These are phyloP conservation scores for Erythrolamprus reginae DNA, from an alignment of 2,113 vertebrate genomes.

Conservation along the genomic window DNA sequence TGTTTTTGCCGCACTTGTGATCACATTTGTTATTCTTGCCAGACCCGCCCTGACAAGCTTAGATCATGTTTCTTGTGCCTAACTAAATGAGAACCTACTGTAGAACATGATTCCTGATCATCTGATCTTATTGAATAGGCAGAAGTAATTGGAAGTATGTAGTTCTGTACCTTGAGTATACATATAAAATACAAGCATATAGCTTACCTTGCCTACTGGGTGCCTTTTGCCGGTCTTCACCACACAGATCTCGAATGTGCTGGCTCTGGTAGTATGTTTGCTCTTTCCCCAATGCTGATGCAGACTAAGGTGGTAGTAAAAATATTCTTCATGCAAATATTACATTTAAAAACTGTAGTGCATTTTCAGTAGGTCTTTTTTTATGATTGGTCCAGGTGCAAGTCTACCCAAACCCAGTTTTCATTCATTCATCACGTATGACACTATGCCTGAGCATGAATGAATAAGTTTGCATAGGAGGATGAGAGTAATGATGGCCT, in stretches of 20 bases:
- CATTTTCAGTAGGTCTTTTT: neutral
- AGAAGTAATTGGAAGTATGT: neutral
- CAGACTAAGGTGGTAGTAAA: conserved; percentile 64
- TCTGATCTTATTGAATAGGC: too few species aligned
- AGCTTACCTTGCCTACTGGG: conserved; percentile 79
- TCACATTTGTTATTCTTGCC: too few species aligned
- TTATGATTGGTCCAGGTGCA: neutral
- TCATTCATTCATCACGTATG: conserved; percentile 17
- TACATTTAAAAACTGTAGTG: conserved; percentile 34
- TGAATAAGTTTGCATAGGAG: conserved; percentile 27
- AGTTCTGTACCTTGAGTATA: neutral
- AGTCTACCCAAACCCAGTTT: conserved; percentile 17
- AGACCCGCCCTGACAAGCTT: too few species aligned
- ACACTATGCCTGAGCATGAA: conserved; percentile 34
- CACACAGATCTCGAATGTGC: conserved; percentile 73
- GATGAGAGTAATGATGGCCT: conserved; percentile 21
- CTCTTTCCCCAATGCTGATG: conserved; percentile 74
- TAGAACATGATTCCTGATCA: neutral
- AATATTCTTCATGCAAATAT: conserved; percentile 33
- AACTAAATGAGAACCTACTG: neutral
- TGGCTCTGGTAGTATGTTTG: conserved; percentile 92
- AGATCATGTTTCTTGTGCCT: neutral
- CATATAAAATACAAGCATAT: neutral
- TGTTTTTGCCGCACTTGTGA: too few species aligned
- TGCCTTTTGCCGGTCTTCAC: conserved; percentile 74